Evolutionary conservation across 2,113 vertebrate genomes (phyloP).

Genomic region (Ploceus nigricollis): DNA sequence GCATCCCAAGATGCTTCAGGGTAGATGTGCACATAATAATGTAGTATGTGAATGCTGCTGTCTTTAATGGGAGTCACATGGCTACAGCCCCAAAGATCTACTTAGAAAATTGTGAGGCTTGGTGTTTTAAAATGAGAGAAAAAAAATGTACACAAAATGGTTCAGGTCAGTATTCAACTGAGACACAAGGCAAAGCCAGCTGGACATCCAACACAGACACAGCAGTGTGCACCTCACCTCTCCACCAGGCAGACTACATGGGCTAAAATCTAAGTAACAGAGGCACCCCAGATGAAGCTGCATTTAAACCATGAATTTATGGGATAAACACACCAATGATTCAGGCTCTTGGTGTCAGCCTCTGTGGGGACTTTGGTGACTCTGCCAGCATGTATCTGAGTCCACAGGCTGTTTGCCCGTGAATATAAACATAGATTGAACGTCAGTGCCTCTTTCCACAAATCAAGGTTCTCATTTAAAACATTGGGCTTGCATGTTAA

Average conservation of each 20-base stretch:
- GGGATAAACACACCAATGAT: neutral
- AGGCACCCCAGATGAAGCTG: neutral
- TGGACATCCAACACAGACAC: neutral
- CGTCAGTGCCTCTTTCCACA: neutral
- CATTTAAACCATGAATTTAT: neutral
- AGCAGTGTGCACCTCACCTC: neutral
- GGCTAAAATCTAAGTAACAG: neutral
- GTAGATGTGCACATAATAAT: neutral
- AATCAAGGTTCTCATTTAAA: constrained; percentile 34
- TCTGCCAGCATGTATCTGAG: neutral
- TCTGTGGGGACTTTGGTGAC: neutral
- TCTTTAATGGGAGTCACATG: neutral
- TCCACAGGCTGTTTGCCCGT: neutral
- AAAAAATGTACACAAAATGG: neutral
- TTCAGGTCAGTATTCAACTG: neutral
- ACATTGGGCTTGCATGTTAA: constrained; percentile 20
- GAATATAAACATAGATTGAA: neutral
- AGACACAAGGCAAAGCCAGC: neutral
- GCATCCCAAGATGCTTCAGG: neutral
- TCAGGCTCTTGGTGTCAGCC: neutral
- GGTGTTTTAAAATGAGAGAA: neutral
- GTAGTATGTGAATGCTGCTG: neutral
- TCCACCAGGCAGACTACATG: neutral
- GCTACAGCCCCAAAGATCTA: neutral
- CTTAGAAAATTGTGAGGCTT: neutral